Evolutionary conservation across 2,888 invertebrate genomes (phyloP).

Genomic region (Brachycybe producta): DNA sequence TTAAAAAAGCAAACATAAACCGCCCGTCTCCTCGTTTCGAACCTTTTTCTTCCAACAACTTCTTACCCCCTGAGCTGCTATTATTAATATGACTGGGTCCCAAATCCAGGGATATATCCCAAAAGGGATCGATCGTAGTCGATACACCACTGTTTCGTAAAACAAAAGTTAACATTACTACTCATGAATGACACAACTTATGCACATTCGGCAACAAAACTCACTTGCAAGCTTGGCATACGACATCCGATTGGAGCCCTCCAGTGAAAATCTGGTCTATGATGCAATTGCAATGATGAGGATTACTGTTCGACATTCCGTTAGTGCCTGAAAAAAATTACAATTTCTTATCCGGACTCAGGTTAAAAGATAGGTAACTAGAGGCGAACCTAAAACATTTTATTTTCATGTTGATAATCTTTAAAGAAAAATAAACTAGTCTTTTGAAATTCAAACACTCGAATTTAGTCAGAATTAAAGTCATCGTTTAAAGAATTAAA

Average conservation of each 20-base stretch:
- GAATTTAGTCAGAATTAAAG: too few relatives aligned
- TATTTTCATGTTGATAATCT: too few relatives aligned
- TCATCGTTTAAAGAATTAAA: too few relatives aligned
- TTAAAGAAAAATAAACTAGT: too few relatives aligned
- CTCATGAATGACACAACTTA: not conserved
- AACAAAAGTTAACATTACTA: constrained; percentile 7
- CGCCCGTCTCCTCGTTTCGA: too few relatives aligned
- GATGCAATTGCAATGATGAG: constrained; percentile 70
- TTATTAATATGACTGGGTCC: constrained; percentile 36
- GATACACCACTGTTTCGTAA: constrained; percentile 59
- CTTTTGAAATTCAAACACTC: too few relatives aligned
- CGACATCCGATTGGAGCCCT: constrained; percentile 87
- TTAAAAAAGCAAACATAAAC: too few relatives aligned
- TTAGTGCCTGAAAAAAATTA: constrained; percentile 28
- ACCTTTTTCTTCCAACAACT: too few relatives aligned
- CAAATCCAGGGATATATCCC: constrained; percentile 92
- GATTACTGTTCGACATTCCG: constrained; percentile 31
- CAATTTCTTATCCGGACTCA: too few relatives aligned
- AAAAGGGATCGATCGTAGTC: constrained; percentile 93
- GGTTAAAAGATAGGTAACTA: too few relatives aligned
- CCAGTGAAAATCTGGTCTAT: constrained; percentile 97
- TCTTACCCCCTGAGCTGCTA: constrained; percentile 19
- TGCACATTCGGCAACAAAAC: constrained; percentile 26
- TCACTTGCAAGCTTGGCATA: constrained; percentile 83
- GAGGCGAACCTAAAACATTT: too few relatives aligned